These are phyloP conservation scores for Dorcus hopei DNA, from an alignment of 2,888 invertebrate species.

Conservation along the genomic window DNA sequence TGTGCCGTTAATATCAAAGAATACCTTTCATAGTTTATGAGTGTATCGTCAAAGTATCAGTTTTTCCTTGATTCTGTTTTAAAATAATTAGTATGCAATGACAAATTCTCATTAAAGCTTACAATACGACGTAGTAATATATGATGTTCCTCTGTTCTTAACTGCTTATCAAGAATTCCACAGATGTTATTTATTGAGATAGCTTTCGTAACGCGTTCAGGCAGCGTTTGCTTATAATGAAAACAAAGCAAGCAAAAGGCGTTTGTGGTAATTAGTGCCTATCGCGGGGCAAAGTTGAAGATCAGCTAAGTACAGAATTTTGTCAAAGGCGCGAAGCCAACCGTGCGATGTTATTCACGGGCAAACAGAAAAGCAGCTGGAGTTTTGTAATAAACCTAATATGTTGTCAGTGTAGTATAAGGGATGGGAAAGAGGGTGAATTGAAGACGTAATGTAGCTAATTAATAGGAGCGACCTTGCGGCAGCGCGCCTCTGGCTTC, in stretches of 20 bases:
- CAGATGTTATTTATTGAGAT: too few species aligned
- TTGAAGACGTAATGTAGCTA: constrained; percentile 46
- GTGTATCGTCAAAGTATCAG: too few species aligned
- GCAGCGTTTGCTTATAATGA: background rate
- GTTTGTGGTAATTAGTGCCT: constrained; percentile 7
- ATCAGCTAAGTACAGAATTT: constrained; percentile 21
- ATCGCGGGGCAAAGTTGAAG: constrained; percentile 5
- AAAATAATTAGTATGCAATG: too few species aligned
- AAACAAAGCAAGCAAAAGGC: constrained; percentile 2
- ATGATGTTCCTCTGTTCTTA: too few species aligned
- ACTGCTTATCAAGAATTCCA: too few species aligned
- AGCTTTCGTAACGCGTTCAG: too few species aligned
- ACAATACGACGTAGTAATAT: too few species aligned
- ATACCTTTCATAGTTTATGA: too few species aligned
- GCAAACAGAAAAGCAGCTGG: constrained; percentile 19
- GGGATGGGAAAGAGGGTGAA: constrained; percentile 16
- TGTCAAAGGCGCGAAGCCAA: constrained; percentile 19
- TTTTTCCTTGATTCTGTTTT: too few species aligned
- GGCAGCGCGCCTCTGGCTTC: constrained; percentile 42
- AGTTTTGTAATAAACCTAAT: constrained; percentile 31
- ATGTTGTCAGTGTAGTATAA: constrained; percentile 21
- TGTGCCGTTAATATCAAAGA: too few species aligned
- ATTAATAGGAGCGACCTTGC: constrained; percentile 47
- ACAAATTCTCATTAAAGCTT: background rate
- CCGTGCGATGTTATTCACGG: constrained; percentile 19